Evolutionary conservation across 1,140 invertebrate species (phyloP), one percentile per base, ranked within the genome.

Genomic region (Macrobrachium rosenbergii): DNA sequence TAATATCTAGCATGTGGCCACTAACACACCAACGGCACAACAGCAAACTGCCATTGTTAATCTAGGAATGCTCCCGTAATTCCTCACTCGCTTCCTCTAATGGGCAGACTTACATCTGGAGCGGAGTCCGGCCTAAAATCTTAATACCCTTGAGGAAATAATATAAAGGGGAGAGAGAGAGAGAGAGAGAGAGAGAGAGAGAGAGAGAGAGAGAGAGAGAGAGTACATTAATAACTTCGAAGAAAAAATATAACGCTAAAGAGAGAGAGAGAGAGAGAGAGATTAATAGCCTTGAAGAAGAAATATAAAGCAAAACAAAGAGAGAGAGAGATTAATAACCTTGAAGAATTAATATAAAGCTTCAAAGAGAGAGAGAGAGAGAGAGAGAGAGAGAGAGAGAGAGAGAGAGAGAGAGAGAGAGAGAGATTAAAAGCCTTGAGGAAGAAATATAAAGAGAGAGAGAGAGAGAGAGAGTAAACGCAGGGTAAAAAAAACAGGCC

Each of bases 191-290:
- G 17, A 72, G 21, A 28, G 67, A 28, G 67, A 28, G 67, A 72
- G 67, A 72, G 67, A 28, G 67, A 72, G 67, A 72, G 21, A 28
- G 67, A 28, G 67, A 23, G 67, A 28, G 67, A 72, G 67, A 72
- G 21, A 28, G 67, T 28, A 72, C 0, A 28, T 10, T 14, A 6
- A 28, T 21, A 28, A 16, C 23, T 11, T 28, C 2, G 16, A n/a
- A 72, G n/a, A 72, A 37, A 28, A 72, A 37, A 28, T 16, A 8
- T 14, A 72, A 37, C 2, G 67, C 23, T 23, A 21, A 6, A 28
- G 67, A 72, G 67, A 72, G 67, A 28, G 67, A 72, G 21, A 23
- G 21, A 28, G n/a, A 72, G 8, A 72, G 67, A 28, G n/a, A 23
- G 0, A 72, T 23, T 14, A 37, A 37, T 37, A 37, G 3, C 28